Percentiles rank a stretch among this genome's conserved stretches.
phyloP scores from a whole-genome alignment of 2,797 vertebrate species.

The Lithobates sylvaticus region DNA sequence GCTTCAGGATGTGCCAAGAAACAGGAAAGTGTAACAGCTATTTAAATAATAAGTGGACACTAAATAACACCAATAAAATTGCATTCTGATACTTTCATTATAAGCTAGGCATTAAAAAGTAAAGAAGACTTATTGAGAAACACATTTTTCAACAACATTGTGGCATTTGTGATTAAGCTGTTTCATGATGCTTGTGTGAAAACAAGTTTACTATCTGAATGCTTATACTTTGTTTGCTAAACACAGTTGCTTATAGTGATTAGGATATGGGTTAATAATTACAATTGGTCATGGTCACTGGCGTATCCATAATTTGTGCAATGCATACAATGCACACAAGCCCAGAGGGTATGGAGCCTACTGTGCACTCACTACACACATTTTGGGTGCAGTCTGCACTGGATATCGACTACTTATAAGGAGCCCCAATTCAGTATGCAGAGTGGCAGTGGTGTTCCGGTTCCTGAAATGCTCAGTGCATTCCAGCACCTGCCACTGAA shows the following conservation, averaged over 20 bases:
- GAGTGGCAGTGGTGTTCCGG: too few species aligned
- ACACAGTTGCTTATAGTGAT: not conserved
- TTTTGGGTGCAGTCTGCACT: too few species aligned
- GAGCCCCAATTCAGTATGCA: too few species aligned
- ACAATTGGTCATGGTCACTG: not conserved
- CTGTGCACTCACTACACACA: too few species aligned
- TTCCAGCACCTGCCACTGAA: too few species aligned
- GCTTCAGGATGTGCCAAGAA: conserved; percentile 42
- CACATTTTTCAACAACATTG: conserved; percentile 23
- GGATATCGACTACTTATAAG: too few species aligned
- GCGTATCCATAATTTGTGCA: too few species aligned
- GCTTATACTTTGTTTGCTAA: not conserved
- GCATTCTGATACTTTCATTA: conserved; percentile 50
- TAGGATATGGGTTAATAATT: not conserved
- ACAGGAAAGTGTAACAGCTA: conserved; percentile 50
- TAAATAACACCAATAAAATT: conserved; percentile 57
- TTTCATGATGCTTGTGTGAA: conserved; percentile 17
- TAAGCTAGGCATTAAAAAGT: conserved; percentile 40
- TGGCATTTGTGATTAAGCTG: conserved; percentile 7
- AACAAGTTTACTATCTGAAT: not conserved
- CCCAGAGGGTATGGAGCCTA: too few species aligned
- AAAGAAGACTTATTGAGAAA: conserved; percentile 32
- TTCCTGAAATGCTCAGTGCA: too few species aligned
- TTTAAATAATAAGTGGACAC: conserved; percentile 55
- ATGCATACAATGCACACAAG: too few species aligned